Base-by-base conservation (phyloP, 2,797 vertebrate species). In the Manis crassicaudata region DNA sequence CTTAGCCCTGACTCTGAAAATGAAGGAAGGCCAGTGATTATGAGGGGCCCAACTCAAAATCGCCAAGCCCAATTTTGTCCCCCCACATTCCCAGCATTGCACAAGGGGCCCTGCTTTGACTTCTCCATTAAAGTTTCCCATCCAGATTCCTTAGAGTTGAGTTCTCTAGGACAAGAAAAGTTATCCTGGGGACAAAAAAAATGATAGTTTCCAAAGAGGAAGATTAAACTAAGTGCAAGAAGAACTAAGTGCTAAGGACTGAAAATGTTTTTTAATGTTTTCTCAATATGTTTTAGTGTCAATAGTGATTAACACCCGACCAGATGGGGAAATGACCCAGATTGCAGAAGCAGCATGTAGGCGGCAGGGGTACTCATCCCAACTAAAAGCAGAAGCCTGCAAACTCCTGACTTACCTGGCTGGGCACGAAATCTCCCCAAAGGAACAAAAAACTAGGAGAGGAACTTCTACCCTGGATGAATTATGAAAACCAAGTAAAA, bases 321-420 rank as follows among this genome's bases (percentile, higher is more conserved):
- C 80, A 92, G 94, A 95, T 35, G 25, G 67, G 94, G 93, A 95
- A 96, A 95, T 87, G 83, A 96, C 89, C 83, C 43, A 89, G 79
- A 89, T 77, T 86, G 70, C 85, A 96, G 92, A 91, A 96, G 65
- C 54, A 89, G 32, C 27, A 62, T 35, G 37, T 54, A 85, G 81
- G 56, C 76, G 37, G 43, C 27, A 88, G 54, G 68, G 52, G 56
- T 54, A 77, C 72, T 89, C 83, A 94, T 82, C 79, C 70, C n/a
- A 35, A 35, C 79, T 73, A 43, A 83, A 82, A 90, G 87, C 65
- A 89, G 79, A 95, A 92, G 75, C 58, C 14, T 43, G 82, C 65
- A 79, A 84, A 94, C 81, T 76, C 88, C 83, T 81, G 29, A 50
- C 80, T 95, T 95, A 92, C 89, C 92, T 95, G 52, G 17, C 56